Evolutionary conservation across 2,888 invertebrate genomes (phyloP).

Genomic region (Dicyrtomina minuta): DNA sequence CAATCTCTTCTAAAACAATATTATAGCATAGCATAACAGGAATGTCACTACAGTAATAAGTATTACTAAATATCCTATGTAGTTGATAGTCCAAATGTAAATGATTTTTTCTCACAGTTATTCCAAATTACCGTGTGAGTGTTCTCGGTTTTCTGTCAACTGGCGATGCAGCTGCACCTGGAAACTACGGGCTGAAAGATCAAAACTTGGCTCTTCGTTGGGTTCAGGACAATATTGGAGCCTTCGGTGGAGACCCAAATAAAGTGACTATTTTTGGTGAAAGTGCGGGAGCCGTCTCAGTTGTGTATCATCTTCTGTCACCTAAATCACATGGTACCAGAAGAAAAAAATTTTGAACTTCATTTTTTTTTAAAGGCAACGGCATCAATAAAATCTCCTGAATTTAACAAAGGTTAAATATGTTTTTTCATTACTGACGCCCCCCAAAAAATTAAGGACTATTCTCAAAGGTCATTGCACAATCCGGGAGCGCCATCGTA

Average conservation of each 20-base stretch:
- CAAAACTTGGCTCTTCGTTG: constrained; percentile 22
- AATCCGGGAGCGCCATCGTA: constrained; percentile 36
- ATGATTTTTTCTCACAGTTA: background rate
- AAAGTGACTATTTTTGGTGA: constrained; percentile 33
- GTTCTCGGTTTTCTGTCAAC: constrained; percentile 33
- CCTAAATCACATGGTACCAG: constrained; percentile 12
- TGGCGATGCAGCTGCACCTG: constrained; percentile 28
- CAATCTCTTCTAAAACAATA: background rate
- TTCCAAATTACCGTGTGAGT: constrained; percentile 28
- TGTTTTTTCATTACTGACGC: too few species aligned
- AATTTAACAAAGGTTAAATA: too few species aligned
- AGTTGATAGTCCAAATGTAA: too few species aligned
- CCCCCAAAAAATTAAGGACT: too few species aligned
- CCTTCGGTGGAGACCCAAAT: constrained; percentile 29
- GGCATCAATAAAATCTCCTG: too few species aligned
- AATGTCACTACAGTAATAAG: background rate
- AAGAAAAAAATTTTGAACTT: too few species aligned
- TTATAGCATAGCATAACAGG: background rate
- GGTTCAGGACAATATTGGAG: constrained; percentile 30
- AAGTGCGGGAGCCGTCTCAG: constrained; percentile 21
- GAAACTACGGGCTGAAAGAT: constrained; percentile 36
- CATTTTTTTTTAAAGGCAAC: too few species aligned
- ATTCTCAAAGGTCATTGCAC: constrained; percentile 40
- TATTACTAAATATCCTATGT: too few species aligned
- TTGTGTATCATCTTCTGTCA: constrained; percentile 12